Base-by-base conservation (phyloP, 2,888 invertebrate genomes). In the Drosophila colorata region DNA sequence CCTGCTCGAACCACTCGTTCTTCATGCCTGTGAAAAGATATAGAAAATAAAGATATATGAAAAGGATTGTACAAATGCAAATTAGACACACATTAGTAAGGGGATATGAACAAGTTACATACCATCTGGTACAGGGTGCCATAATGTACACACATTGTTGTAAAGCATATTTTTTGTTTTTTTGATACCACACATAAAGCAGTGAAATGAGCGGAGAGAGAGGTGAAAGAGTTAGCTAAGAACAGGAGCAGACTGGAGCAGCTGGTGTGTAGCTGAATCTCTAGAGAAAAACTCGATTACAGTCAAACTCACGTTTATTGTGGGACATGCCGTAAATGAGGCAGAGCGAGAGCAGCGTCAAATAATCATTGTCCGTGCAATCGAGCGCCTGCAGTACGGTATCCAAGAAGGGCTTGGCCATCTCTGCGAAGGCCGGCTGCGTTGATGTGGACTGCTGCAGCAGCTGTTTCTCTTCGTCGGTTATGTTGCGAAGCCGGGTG, bases 321-420 rank as follows among this genome's bases (percentile, higher is more conserved):
- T 97, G 97, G 67, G 97, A 96, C 92, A 99, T 94, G 13, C 99
- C 98, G 92, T 98, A 98, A 40, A 99, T 94, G 66, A 99, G 93
- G 92, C 98, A 97, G 14, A 99, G 93, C 4, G 97, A 96, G 91
- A 99, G 97, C 66, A 99, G 93, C 6, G 98, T 96, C 46, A 97
- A 95, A 91, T 99, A 99, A 93, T 99, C 99, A 92, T 98, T 98
- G 90, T 98, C 98, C 11, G 94, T 94, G 90, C 98, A 97, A 89
- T 97, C 96, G 78, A 99, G 93, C 0, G 98, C 96, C 82, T 96
- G 95, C 67, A 98, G 93, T 49, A 99, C 95, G 5, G 97, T 96
- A 91, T 98, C 97, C 77, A 99, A 93, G 93, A 98, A 98, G 0
- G 98, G 92, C 18, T 92, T 90, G 51, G 87, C 77, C 58, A 89